These are phyloP conservation scores for Sminthurides bifidus DNA, from an alignment of 1,140 invertebrate species.

Conservation along the genomic window DNA sequence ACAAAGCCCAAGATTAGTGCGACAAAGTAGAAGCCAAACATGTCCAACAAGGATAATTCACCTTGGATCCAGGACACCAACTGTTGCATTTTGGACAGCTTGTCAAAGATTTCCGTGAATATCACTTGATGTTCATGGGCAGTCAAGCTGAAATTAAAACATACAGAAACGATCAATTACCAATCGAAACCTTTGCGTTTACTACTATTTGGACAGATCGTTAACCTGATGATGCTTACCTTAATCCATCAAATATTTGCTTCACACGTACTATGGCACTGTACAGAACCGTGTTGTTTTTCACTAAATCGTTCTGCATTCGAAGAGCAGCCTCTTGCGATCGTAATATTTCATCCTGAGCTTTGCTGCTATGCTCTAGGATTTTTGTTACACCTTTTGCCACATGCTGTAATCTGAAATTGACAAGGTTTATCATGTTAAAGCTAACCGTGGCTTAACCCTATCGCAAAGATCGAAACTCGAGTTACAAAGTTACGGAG, in stretches of 20 bases:
- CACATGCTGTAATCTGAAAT: slow-evolving; percentile 38
- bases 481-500: no score
- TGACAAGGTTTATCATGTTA: no score
- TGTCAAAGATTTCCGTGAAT: slow-evolving; percentile 47
- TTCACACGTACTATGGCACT: slow-evolving; percentile 40
- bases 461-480: no score
- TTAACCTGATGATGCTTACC: slow-evolving; percentile 26
- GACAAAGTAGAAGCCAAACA: slow-evolving; percentile 44
- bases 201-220: not conserved
- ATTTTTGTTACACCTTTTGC: slow-evolving; percentile 41
- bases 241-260: slow-evolving; percentile 43
- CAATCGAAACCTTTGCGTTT: not conserved
- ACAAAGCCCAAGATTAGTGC: slow-evolving; percentile 43
- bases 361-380: slow-evolving; percentile 39
- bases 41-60: slow-evolving; percentile 48
- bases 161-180: not conserved
- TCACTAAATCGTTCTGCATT: slow-evolving; percentile 44
- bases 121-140: slow-evolving; percentile 44
- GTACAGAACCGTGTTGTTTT: slow-evolving; percentile 39
- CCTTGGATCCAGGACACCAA: slow-evolving; percentile 41
- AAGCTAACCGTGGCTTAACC: no score
- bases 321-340: slow-evolving; percentile 45
- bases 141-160: slow-evolving; percentile 33
- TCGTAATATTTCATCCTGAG: slow-evolving; percentile 38
- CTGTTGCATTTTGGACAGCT: slow-evolving; percentile 42